Evolutionary conservation across 2,888 invertebrate genomes (phyloP), one percentile per base, ranked within the genome.

Genomic region (Caenorhabditis drosophilae): DNA sequence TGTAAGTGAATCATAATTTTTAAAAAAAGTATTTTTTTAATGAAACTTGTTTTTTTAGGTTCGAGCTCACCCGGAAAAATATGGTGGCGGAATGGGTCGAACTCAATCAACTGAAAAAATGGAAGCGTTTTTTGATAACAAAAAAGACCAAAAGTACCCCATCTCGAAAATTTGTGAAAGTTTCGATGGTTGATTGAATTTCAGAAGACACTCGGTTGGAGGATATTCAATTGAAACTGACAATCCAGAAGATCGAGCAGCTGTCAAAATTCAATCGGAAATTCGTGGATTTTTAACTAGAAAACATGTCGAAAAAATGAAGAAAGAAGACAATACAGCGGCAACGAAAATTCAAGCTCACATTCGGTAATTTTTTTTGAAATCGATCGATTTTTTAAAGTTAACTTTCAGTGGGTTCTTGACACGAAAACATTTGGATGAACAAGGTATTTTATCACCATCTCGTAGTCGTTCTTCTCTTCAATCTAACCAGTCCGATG

Each of bases 281-380:
- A 80, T 82, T 48, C 75, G 82, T 12, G 81, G 82, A 11, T 82
- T 76, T 50, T 56, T 82, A 20, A 70, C 80, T 27, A 59, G 82
- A 15, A 82, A 80, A 51, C 78, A 81, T 15, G 74, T 79, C 23
- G 75, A 78, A 31, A 75, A 75, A 34, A 88, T 89, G 69, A 92
- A 93, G 86, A 92, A 92, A 18, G 91, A 92, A 77, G 86, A 92
- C 80, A 90, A 91, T 86, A 91, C 91, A 84, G 92, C 92, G 1
- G 93, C 93, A 26, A 91, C 91, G 64, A 92, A 92, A 87, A 93
- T 93, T 72, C 92, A 93, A 84, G 92, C 92, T 54, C 91, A 92
- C 47, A 92, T 93, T 89, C 89, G 92, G 72, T 79, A 9, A 38
- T 22, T 40, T 38, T 36, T 34, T 34, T 40, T 27, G 34, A 6